Percentiles rank a stretch among this genome's conserved stretches.
Conservation (phyloP, 2,888 invertebrate genomes). For the Aethes cnicana region DNA sequence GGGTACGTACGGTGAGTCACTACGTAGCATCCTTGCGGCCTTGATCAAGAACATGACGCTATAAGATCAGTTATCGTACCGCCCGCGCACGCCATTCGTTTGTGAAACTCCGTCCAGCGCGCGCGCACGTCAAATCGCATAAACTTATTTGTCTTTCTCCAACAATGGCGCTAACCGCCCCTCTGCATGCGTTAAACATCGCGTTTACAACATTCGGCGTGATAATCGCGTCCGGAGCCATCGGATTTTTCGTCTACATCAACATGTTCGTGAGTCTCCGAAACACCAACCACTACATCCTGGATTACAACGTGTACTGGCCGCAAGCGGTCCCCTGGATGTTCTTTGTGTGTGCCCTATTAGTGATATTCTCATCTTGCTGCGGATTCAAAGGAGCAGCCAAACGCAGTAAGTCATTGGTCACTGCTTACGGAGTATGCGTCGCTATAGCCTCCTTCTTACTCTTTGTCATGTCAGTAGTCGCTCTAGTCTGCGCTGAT, state of each 20-base stretch:
- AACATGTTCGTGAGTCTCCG: constrained; percentile 56
- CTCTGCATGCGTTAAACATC: constrained; percentile 55
- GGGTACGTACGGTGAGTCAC: constrained; percentile 32
- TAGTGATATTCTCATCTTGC: constrained; percentile 56
- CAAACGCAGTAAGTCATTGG: constrained; percentile 52
- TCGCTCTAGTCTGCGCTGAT: constrained; percentile 65
- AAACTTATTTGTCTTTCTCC: neutral
- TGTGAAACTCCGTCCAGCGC: constrained; percentile 43
- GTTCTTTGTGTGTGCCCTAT: constrained; percentile 59
- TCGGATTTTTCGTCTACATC: constrained; percentile 68
- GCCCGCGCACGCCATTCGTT: constrained; percentile 57
- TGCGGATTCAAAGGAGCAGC: constrained; percentile 64
- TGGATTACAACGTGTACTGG: constrained; percentile 74
- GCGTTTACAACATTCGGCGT: constrained; percentile 55
- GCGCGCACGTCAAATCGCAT: constrained; percentile 28
- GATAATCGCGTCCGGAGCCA: constrained; percentile 52
- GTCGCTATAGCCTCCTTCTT: constrained; percentile 51
- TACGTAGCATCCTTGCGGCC: constrained; percentile 35
- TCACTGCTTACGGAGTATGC: constrained; percentile 53
- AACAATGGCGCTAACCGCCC: constrained; percentile 38
- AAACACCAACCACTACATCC: constrained; percentile 65
- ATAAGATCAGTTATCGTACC: constrained; percentile 46
- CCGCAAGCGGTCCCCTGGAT: constrained; percentile 74
- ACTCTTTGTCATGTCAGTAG: constrained; percentile 49
- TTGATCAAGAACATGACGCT: constrained; percentile 39